Evolutionary conservation across 2,797 vertebrate species (phyloP), one percentile per base, ranked within the genome.

Genomic region (Sparus aurata): DNA sequence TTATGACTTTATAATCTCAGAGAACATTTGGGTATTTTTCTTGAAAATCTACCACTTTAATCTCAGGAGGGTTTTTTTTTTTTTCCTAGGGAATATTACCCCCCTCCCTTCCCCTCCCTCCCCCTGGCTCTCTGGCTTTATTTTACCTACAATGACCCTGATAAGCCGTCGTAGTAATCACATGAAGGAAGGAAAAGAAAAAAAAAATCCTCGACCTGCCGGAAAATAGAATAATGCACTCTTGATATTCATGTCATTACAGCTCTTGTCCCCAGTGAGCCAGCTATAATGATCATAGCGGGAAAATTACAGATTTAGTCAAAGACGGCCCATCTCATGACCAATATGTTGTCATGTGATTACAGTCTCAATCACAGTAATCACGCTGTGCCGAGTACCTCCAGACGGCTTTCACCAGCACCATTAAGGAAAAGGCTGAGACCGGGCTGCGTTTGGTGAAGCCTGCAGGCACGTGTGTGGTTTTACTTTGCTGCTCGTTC

Each of bases 361-460:
- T 79, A 67, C 55, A 53, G 70, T 34, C 50, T 63, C 52, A 73
- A 58, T 79, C 69, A 59, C 38, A 30, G 50, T 63, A 34, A 70
- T 74, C 75, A 20, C 38, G 12, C 38, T 15, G 12, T 49, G 59
- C 46, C 15, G 52, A 65, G 18, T 22, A 15, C 25, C 54, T 52
- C 53, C 22, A 41, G 16, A 16, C 17, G 11, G 62, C 58, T 30
- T 50, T 45, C 34, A 41, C 52, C 62, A 12, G 55, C 30, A 10
- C 23, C 13, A 25, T 25, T 57, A 49, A 61, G 54, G 49, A 49
- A 6, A 50, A 45, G n/a, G 10, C 64, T 16, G 2, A 13, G 23
- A 45, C 30, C 20, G 16, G 55, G n/a, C 54, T 38, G 41, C 2
- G 43, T 20, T 73, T 27, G 23, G 46, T 65, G 59, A 34, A 54